phyloP scores from a whole-genome alignment of 2,888 invertebrate species.

The Acleris holmiana region DNA sequence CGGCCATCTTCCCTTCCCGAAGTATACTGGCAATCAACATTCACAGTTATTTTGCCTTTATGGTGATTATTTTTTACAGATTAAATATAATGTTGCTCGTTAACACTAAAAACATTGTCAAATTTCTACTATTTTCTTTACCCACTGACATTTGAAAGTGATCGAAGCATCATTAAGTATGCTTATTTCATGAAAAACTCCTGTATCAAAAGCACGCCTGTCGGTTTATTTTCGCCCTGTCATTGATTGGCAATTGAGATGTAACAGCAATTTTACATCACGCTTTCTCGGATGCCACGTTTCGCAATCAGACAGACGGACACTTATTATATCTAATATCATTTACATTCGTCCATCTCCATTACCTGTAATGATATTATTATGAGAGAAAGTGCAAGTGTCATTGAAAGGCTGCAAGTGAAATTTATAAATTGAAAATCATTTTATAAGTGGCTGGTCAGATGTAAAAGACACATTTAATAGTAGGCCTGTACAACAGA shows the following conservation, averaged over 20 bases:
- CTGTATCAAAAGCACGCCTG: constrained; percentile 36
- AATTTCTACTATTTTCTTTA: too few relatives aligned
- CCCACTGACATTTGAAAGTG: background rate
- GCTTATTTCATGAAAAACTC: constrained; percentile 32
- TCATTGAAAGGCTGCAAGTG: constrained; percentile 12
- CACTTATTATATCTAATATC: constrained; percentile 35
- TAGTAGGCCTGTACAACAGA: too few relatives aligned
- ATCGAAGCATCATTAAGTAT: constrained; percentile 3
- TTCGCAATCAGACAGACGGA: constrained; percentile 23
- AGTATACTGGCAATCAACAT: too few relatives aligned
- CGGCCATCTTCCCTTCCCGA: too few relatives aligned
- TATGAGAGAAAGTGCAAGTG: constrained; percentile 28
- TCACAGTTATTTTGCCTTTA: too few relatives aligned
- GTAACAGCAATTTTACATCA: constrained; percentile 46
- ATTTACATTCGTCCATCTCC: constrained; percentile 34
- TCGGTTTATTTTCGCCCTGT: constrained; percentile 52
- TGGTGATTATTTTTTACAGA: too few relatives aligned
- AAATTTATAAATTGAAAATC: constrained; percentile 13
- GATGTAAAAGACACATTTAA: too few relatives aligned
- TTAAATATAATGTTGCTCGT: too few relatives aligned
- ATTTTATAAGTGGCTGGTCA: too few relatives aligned
- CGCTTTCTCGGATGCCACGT: constrained; percentile 44
- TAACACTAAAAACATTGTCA: too few relatives aligned
- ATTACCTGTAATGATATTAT: constrained; percentile 36
- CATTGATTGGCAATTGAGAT: constrained; percentile 57